Evolutionary conservation across 2,797 vertebrate species (phyloP).

Genomic region (Alauda arvensis): DNA sequence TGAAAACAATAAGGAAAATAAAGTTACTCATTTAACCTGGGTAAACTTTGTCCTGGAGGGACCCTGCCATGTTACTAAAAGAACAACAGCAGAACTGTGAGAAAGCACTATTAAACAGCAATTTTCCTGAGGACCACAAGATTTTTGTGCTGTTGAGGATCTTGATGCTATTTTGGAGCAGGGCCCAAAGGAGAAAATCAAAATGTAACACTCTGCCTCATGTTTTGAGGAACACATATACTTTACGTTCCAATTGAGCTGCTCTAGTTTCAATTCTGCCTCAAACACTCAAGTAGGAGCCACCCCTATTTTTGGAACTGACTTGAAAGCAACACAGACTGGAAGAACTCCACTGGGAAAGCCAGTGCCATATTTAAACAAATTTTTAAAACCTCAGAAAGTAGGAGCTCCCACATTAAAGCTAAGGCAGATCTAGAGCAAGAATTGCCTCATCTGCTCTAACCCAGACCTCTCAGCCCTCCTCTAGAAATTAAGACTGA

Average conservation of each 20-base stretch:
- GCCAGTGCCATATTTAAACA: neutral
- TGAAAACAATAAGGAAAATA: neutral
- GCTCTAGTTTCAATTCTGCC: neutral
- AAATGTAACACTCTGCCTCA: neutral
- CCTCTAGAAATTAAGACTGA: neutral
- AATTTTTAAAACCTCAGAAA: neutral
- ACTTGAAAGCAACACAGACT: neutral
- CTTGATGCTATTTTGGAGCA: neutral
- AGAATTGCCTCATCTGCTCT: neutral
- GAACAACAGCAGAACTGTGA: neutral
- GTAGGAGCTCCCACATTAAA: neutral
- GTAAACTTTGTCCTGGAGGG: neutral
- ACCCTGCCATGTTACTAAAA: neutral
- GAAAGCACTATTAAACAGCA: neutral
- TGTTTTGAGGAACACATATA: neutral
- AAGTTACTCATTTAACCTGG: neutral
- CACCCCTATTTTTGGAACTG: conserved; percentile 20
- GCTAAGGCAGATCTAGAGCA: neutral
- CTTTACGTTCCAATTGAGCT: neutral
- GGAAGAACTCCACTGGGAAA: conserved; percentile 11
- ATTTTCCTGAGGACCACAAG: neutral
- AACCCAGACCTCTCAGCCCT: neutral
- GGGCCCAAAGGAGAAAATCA: neutral
- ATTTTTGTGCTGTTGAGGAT: neutral
- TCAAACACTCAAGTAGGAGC: neutral